Percentiles rank a stretch among this genome's conserved stretches.
These are phyloP conservation scores for Lumbricus terrestris DNA, from an alignment of 2,888 invertebrate species.

Conservation along the genomic window DNA sequence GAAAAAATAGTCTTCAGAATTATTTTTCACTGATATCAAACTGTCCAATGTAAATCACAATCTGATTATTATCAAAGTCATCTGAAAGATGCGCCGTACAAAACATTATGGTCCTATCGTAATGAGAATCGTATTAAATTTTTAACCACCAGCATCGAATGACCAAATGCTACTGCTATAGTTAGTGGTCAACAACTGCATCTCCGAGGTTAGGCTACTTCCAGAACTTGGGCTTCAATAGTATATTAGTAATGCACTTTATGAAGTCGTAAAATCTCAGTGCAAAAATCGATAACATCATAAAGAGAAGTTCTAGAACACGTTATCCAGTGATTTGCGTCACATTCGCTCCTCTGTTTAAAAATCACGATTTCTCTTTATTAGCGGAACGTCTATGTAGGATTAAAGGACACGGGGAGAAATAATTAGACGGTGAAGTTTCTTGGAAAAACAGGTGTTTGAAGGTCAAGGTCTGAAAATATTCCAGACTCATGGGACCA, in stretches of 20 bases:
- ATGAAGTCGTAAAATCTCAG: neutral
- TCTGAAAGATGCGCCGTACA: neutral
- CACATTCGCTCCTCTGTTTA: neutral
- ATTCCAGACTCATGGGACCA: neutral
- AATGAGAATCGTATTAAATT: neutral
- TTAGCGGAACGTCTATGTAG: no score
- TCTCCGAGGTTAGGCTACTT: neutral
- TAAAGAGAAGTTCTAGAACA: no score
- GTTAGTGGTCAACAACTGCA: neutral
- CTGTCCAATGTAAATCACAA: neutral
- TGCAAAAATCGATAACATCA: neutral
- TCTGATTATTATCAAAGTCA: neutral
- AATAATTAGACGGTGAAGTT: neutral
- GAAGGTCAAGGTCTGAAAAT: neutral
- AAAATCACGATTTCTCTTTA: neutral
- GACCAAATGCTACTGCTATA: neutral
- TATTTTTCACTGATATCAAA: neutral
- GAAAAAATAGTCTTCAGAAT: neutral
- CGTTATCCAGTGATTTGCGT: neutral
- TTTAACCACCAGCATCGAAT: neutral
- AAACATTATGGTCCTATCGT: neutral
- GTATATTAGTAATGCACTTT: neutral
- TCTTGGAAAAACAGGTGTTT: neutral
- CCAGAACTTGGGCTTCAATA: neutral
- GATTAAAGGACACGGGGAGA: neutral